phyloP scores from a whole-genome alignment of 1,140 invertebrate species.

The Popillia japonica region DNA sequence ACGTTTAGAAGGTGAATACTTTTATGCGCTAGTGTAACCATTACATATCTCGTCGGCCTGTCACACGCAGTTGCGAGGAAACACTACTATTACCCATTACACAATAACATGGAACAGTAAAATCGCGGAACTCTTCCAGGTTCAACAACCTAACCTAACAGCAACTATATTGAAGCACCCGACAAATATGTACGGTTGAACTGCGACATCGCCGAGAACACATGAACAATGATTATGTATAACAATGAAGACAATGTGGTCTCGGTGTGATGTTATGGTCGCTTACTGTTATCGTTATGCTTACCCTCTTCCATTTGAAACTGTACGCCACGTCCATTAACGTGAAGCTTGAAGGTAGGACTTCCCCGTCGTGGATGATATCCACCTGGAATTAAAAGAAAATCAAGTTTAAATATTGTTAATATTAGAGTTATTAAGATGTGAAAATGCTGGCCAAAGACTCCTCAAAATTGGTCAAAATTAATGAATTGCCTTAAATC shows the following conservation, averaged over 20 bases:
- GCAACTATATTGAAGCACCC: background rate
- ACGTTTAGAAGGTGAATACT: no score
- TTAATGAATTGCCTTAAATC: no score
- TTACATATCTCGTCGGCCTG: no score
- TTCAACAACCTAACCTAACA: constrained; percentile 10
- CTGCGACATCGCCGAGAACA: background rate
- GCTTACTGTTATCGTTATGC: constrained; percentile 45
- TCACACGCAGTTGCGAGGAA: no score
- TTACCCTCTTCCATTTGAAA: constrained; percentile 81
- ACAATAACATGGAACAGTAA: background rate
- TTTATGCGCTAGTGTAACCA: no score
- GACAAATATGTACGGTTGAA: background rate
- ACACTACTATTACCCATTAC: no score
- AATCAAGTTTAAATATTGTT: no score
- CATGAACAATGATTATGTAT: background rate
- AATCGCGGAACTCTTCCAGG: constrained; percentile 12
- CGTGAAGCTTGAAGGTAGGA: constrained; percentile 74
- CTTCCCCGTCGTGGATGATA: constrained; percentile 72
- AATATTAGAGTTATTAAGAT: no score
- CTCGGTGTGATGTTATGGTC: no score
- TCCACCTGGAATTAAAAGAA: constrained; percentile 64
- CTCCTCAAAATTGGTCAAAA: no score
- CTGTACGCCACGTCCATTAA: constrained; percentile 84
- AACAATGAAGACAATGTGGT: background rate
- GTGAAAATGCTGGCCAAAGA: no score